Conservation (phyloP, 2,888 invertebrate genomes). For the Endomychus coccineus region DNA sequence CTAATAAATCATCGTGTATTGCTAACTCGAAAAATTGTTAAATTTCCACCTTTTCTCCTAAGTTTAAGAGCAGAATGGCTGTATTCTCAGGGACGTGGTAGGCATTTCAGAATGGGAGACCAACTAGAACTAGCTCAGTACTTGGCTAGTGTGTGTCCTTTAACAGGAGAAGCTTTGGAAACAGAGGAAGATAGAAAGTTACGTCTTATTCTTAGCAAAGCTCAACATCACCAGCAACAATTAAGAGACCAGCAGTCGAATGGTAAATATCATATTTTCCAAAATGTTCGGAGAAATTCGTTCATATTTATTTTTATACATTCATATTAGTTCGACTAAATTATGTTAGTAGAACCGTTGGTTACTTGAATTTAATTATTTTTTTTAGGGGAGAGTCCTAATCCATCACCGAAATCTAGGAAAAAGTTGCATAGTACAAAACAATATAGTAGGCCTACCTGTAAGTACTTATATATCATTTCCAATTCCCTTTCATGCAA, state of each 20-base stretch:
- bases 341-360: neutral
- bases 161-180: constrained; percentile 72
- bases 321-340: neutral
- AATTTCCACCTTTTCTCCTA: constrained; percentile 25
- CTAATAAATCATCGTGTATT: too few species aligned
- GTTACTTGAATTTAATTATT: neutral
- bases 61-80: constrained; percentile 93
- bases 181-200: constrained; percentile 84
- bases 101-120: constrained; percentile 80
- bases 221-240: constrained; percentile 84
- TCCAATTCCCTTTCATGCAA: too few species aligned
- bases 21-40: too few species aligned
- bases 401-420: constrained; percentile 45
- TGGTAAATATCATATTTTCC: constrained; percentile 16
- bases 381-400: constrained; percentile 33
- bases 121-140: constrained; percentile 76
- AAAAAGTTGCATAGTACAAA: constrained; percentile 46
- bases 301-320: too few species aligned
- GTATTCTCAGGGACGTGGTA: constrained; percentile 88
- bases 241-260: constrained; percentile 60
- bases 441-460: constrained; percentile 9
- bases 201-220: constrained; percentile 78
- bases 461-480: constrained; percentile 11
- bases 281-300: too few species aligned
- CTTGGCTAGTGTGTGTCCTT: constrained; percentile 73